phyloP scores from a whole-genome alignment of 2,113 vertebrate genomes.

The Datnioides undecimradiatus region DNA sequence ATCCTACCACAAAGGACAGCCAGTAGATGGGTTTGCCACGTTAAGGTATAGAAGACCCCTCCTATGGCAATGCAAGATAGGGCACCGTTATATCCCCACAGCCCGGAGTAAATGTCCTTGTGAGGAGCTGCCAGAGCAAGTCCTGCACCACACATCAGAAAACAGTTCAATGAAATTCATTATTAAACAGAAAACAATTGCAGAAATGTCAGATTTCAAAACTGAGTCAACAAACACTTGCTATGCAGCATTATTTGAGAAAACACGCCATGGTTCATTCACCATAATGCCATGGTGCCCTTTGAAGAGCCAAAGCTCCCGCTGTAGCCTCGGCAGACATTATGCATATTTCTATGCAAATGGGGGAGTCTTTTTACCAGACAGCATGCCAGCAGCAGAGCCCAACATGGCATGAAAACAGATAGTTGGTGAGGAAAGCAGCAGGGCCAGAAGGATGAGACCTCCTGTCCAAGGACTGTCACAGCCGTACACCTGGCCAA shows the following conservation, averaged over 20 bases:
- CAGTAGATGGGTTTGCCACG: slow-evolving; percentile 89
- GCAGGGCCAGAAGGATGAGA: slow-evolving; percentile 85
- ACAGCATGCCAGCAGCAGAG: slow-evolving; percentile 84
- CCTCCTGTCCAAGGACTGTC: slow-evolving; percentile 88
- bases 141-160: slow-evolving; percentile 72
- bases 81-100: slow-evolving; percentile 88
- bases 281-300: slow-evolving; percentile 4
- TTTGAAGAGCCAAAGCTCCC: slow-evolving; percentile 9
- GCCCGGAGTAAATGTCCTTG: slow-evolving; percentile 81
- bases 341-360: slow-evolving; percentile 48
- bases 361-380: slow-evolving; percentile 74
- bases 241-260: neutral
- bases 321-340: slow-evolving; percentile 8
- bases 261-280: slow-evolving; percentile 18
- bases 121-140: slow-evolving; percentile 85
- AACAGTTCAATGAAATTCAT: slow-evolving; percentile 4
- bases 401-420: slow-evolving; percentile 85
- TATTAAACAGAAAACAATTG: neutral
- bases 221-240: neutral
- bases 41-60: slow-evolving; percentile 87
- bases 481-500: slow-evolving; percentile 88
- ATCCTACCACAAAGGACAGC: slow-evolving; percentile 85
- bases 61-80: slow-evolving; percentile 85
- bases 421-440: slow-evolving; percentile 87
- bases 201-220: neutral